Evolutionary conservation across 2,888 invertebrate genomes (phyloP).

Genomic region (Cosmorhoe ocellata): DNA sequence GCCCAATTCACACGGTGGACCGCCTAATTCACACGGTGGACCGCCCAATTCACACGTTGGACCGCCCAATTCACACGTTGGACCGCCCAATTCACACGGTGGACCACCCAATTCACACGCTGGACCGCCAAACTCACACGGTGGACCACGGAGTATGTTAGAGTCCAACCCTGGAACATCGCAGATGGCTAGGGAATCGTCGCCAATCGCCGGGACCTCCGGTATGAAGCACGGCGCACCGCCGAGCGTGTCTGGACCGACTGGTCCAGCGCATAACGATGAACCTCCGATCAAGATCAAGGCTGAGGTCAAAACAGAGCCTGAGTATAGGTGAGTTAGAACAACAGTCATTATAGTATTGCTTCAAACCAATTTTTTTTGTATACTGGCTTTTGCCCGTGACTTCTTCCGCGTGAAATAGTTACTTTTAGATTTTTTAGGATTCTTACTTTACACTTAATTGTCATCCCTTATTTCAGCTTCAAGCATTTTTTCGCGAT

Average conservation of each 20-base stretch:
- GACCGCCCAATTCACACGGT: background rate
- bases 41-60: background rate
- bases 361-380: too few species aligned
- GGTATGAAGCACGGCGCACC: slow-evolving; percentile 15
- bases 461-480: too few species aligned
- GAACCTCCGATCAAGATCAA: slow-evolving; percentile 63
- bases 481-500: too few species aligned
- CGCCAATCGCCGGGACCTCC: slow-evolving; percentile 25
- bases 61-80: background rate
- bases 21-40: background rate
- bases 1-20: background rate
- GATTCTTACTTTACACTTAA: too few species aligned
- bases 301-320: slow-evolving; percentile 76
- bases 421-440: too few species aligned
- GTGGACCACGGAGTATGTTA: background rate
- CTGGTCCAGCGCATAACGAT: slow-evolving; percentile 20
- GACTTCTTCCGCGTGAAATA: too few species aligned
- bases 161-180: background rate
- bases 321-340: slow-evolving; percentile 53
- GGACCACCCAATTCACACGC: background rate
- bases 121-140: background rate
- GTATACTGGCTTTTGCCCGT: too few species aligned
- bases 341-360: too few species aligned
- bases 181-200: slow-evolving; percentile 8
- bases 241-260: slow-evolving; percentile 27